A percentile compares a stretch with the other conserved stretches of the same genome.
Conservation (phyloP, 2,797 vertebrate genomes). For the Semaprochilodus insignis region DNA sequence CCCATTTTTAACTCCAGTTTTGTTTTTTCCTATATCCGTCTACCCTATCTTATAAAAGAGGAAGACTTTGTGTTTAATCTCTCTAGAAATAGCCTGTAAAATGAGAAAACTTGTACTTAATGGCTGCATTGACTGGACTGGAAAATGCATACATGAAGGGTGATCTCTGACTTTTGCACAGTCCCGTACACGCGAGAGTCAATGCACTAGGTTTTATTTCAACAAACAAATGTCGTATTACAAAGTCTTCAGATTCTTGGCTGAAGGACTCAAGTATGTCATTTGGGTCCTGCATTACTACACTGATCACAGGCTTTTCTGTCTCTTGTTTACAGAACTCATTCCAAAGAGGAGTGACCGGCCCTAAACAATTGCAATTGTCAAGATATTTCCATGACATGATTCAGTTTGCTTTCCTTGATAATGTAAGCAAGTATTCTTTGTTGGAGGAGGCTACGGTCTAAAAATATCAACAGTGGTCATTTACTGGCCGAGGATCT, state of each 20-base stretch:
- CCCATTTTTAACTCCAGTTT: no score
- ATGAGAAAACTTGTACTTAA: no score
- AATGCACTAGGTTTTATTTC: background rate
- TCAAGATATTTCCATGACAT: constrained; percentile 36
- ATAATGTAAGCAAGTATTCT: constrained; percentile 52
- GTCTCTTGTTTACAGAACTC: constrained; percentile 41
- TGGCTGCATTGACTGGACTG: no score
- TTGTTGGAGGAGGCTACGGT: constrained; percentile 26
- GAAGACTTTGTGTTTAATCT: no score
- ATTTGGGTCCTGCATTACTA: background rate
- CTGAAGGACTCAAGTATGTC: constrained; percentile 5
- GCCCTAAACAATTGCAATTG: constrained; percentile 55
- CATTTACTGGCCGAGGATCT: background rate
- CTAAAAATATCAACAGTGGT: constrained; percentile 37
- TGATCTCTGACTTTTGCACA: no score
- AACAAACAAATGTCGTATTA: background rate
- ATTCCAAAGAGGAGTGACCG: constrained; percentile 44
- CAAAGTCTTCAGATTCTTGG: no score
- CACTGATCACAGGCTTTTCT: constrained; percentile 9
- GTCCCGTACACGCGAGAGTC: background rate
- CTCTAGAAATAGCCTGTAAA: no score
- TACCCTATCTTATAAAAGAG: no score
- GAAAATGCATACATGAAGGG: no score
- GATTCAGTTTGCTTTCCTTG: constrained; percentile 28
- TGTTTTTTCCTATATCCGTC: no score